Base-by-base conservation (phyloP, 2,888 invertebrate genomes). In the Amblyteles armatorius region DNA sequence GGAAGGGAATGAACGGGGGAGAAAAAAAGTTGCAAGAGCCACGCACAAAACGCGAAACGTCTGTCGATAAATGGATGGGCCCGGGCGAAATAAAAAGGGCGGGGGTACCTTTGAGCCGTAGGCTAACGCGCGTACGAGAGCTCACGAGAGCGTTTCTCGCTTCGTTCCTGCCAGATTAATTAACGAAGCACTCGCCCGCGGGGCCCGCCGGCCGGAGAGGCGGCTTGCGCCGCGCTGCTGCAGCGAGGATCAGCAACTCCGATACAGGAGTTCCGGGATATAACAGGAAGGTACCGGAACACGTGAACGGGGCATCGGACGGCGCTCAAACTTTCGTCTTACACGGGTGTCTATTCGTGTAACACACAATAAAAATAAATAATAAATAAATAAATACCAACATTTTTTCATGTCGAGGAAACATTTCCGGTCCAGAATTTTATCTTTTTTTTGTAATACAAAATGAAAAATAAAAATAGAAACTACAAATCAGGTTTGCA, bases 171-270 rank as follows among this genome's bases (percentile, higher is more conserved):
- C 90, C 91, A 91, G 92, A 93, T 93, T 93, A 93, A 93, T 93
- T 93, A 93, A 93, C 92, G 93, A 92, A 93, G 91, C 92, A 90
- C 91, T 91, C 91, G 91, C 91, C 91, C 89, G 89, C 87, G 90
- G 90, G 88, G 88, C 86, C 69, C 48, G 55, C 60, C 65, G 52
- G 19, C 65, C 65, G 63, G 57, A 48, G 63, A 72, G 65, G 29
- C 36, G 68, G 16, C 40, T 22, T 29, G 65, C 26, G 60, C 60
- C 19, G 63, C 29, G 29, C 67, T 60, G 65, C 55, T 50, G 69
- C 76, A 63, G 79, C 73, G 74, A 85, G 81, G 82, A 88, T 88
- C 85, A 82, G 76, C 77, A 74, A 83, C 83, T 74, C 80, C 77
- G 84, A 80, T 86, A 73, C 63, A 63, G 60, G 69, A 69, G 73